Evolutionary conservation across 2,888 invertebrate species (phyloP).

Genomic region (Arrhopalites spinosus): DNA sequence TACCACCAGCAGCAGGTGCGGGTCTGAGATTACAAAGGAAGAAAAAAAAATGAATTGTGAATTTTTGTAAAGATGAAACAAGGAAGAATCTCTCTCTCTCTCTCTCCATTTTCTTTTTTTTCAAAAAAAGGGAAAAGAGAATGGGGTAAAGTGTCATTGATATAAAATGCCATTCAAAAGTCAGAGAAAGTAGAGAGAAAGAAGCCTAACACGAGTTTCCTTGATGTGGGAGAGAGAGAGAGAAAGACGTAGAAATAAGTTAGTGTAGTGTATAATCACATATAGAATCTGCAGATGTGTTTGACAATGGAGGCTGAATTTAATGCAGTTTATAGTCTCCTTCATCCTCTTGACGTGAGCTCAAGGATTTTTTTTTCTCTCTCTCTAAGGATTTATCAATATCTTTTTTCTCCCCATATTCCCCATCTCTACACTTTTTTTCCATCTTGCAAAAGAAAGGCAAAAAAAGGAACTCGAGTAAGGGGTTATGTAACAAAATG

Average conservation of each 20-base stretch:
- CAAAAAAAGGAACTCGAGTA: too few relatives aligned
- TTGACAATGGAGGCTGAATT: slow-evolving; percentile 20
- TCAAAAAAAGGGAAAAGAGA: background rate
- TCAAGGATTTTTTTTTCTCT: slow-evolving; percentile 11
- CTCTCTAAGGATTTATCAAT: slow-evolving; percentile 5
- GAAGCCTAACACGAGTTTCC: background rate
- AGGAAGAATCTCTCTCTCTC: background rate
- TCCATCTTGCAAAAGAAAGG: too few relatives aligned
- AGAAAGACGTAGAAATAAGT: background rate
- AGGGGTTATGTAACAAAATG: too few relatives aligned
- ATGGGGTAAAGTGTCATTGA: slow-evolving; percentile 14
- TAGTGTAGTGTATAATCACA: slow-evolving; percentile 8
- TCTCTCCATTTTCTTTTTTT: too few relatives aligned
- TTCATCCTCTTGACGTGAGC: slow-evolving; percentile 16
- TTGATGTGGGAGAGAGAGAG: slow-evolving; percentile 5
- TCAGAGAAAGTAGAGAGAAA: background rate
- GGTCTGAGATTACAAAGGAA: background rate
- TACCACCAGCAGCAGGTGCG: too few relatives aligned
- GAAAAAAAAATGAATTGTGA: background rate
- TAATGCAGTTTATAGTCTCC: slow-evolving; percentile 18
- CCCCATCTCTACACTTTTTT: background rate
- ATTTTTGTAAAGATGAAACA: background rate
- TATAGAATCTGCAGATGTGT: slow-evolving; percentile 25
- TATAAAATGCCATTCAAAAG: slow-evolving; percentile 15
- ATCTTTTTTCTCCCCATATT: background rate